Conservation (phyloP, 1,140 invertebrate species). For the Tribolium castaneum region DNA sequence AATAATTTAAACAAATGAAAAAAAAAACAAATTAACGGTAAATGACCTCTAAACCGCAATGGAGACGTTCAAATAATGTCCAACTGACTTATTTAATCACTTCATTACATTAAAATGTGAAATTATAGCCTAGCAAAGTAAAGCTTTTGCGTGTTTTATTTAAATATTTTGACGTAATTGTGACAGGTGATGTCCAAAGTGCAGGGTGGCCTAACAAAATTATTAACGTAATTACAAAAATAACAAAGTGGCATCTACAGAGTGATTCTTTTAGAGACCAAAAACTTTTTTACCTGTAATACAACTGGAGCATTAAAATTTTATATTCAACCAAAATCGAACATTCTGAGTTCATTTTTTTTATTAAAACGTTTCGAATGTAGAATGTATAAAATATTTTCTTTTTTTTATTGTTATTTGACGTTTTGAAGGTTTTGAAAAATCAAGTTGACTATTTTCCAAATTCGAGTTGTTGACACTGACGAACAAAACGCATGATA, state of each 20-base stretch:
- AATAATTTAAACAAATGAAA: no score
- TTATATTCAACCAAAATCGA: no score
- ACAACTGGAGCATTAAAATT: no score
- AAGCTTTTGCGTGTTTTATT: neutral
- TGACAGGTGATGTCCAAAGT: neutral
- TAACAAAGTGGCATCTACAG: neutral
- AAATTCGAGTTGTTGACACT: no score
- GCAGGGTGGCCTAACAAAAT: neutral
- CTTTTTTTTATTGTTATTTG: neutral
- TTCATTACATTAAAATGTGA: neutral
- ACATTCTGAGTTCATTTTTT: no score
- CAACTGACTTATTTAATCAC: neutral
- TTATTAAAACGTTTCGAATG: no score
- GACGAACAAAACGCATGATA: no score
- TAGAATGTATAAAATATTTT: no score
- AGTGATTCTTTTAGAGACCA: no score
- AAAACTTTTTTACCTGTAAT: no score
- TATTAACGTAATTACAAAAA: neutral
- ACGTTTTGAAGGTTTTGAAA: no score
- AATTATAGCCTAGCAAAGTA: neutral
- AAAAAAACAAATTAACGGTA: neutral
- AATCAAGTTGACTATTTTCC: no score
- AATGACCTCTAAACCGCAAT: neutral
- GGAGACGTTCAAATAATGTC: neutral
- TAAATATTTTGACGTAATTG: neutral